Evolutionary conservation across 2,113 vertebrate genomes (phyloP).

Genomic region (Antennarius striatus): DNA sequence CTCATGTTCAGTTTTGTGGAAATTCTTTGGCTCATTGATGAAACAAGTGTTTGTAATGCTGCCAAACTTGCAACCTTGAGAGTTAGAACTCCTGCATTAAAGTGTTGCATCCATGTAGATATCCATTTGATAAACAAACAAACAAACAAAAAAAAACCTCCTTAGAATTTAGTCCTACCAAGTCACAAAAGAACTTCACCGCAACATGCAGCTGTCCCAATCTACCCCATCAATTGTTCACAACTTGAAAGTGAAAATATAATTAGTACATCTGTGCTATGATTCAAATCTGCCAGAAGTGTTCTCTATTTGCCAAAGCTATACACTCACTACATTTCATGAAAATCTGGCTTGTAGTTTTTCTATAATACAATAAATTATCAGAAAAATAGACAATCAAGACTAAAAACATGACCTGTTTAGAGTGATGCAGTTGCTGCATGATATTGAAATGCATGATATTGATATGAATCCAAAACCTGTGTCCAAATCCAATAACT

Average conservation of each 20-base stretch:
- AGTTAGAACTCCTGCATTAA: neutral
- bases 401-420: no score
- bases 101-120: neutral
- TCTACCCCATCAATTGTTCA: neutral
- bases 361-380: neutral
- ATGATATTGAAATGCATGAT: no score
- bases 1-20: neutral
- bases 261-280: neutral
- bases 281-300: no score
- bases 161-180: neutral
- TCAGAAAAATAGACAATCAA: no score
- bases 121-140: slow-evolving; percentile 7
- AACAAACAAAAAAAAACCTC: slow-evolving; percentile 5
- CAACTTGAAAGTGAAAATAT: neutral
- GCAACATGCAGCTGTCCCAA: neutral
- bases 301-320: no score
- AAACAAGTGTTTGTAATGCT: neutral
- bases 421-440: no score
- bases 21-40: neutral
- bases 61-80: slow-evolving; percentile 23
- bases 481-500: neutral
- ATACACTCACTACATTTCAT: no score
- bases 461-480: no score
- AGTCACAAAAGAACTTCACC: neutral
- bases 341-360: no score